Evolutionary conservation across 1,140 invertebrate genomes (phyloP), one percentile per base, ranked within the genome.

Genomic region (Colletes latitarsis): DNA sequence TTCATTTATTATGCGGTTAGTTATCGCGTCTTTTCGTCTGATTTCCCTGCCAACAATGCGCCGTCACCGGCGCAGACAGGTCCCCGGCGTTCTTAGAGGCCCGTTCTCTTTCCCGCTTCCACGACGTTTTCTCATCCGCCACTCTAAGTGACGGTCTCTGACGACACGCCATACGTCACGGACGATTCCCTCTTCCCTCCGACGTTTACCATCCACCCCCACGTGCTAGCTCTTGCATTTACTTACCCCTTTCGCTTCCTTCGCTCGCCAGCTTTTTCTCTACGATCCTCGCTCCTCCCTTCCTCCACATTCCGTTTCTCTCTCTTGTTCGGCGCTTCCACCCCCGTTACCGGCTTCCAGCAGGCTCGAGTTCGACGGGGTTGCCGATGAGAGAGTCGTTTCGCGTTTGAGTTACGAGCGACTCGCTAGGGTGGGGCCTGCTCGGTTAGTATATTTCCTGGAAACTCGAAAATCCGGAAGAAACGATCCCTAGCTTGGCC

Each of bases 1-100:
- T 93, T 93, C 93, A 93, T 93, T 93, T 93, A 93, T 93, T 93
- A 93, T 93, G 91, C 92, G 92, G 90, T 92, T 92, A 93, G 92
- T 93, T 93, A 93, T 93, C 93, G 92, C 91, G 91, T 52, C 91
- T 93, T 93, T 93, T 93, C 93, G 93, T 93, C 91, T 93, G 93
- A 93, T 93, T 93, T 93, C 92, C 93, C 92, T 93, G 92, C 89
- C 92, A 93, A 93, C 92, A 93, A 93, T 93, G 91, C 92, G 79
- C 75, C 92, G 86, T 91, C 90, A 91, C 82, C 88, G 82, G 82
- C 88, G 88, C 83, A 90, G 89, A 87, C 90, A 89, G 88, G 86
- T 88, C 75, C 30, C 84, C 76, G 81, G 77, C 82, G 82, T 86
- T 82, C 88, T 89, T 87, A 87, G 83, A 84, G 69, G 62, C 74